Conservation (phyloP, 2,888 invertebrate species). For the Apotomis capreana region DNA sequence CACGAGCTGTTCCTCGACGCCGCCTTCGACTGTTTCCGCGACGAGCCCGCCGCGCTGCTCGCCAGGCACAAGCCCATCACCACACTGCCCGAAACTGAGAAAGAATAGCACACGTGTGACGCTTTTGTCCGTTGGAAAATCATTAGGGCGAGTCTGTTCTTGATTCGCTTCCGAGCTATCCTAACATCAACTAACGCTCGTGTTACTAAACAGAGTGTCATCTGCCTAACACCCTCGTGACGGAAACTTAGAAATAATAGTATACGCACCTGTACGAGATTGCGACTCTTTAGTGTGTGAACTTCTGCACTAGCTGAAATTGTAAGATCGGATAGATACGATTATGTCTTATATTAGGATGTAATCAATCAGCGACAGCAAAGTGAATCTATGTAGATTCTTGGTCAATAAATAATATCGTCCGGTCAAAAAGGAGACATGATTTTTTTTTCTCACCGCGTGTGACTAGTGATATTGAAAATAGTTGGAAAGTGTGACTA, state of each 20-base stretch:
- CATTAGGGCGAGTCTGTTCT: not conserved
- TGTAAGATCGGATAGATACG: not conserved
- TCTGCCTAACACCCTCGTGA: too few relatives aligned
- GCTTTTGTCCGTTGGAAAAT: too few relatives aligned
- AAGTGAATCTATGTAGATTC: too few relatives aligned
- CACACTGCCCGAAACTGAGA: constrained; percentile 38
- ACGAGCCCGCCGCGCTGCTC: constrained; percentile 79
- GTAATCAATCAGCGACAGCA: too few relatives aligned
- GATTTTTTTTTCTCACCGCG: not conserved
- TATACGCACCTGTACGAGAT: too few relatives aligned
- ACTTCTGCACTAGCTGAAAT: not conserved
- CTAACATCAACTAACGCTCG: too few relatives aligned
- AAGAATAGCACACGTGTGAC: not conserved
- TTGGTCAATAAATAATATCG: too few relatives aligned
- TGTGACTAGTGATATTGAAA: not conserved
- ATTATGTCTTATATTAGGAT: not conserved
- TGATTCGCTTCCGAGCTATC: not conserved
- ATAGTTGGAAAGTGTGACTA: not conserved
- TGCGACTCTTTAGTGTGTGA: too few relatives aligned
- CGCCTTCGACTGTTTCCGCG: constrained; percentile 85
- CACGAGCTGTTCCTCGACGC: constrained; percentile 97
- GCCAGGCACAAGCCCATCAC: constrained; percentile 54
- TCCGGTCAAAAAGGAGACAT: not conserved
- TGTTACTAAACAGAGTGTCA: too few relatives aligned
- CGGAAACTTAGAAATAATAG: too few relatives aligned